Base-by-base conservation (phyloP, 1,140 invertebrate species). In the Sarcophaga peregrina region DNA sequence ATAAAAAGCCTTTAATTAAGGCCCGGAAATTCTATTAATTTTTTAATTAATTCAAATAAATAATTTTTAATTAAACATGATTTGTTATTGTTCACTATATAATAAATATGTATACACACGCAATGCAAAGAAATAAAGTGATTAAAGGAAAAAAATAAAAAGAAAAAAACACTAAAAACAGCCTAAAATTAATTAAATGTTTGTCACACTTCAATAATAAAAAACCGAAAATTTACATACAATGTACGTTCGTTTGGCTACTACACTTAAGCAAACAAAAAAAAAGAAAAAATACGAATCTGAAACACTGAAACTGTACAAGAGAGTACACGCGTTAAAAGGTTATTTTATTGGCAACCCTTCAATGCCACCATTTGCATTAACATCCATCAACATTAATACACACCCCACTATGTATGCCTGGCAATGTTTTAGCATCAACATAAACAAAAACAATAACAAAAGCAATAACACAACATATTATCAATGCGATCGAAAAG, bases 271-370 rank as follows among this genome's bases (percentile, higher is more conserved):
- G 13, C 25, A 58, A 81, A 58, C 15, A 25, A 62, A 58, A 54
- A 46, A n/a, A n/a, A n/a, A n/a, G n/a, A n/a, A n/a, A n/a, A n/a
- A n/a, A n/a, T n/a, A 37, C 25, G 25, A 37, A 37, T 37, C 25
- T 37, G 4, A 37, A 37, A 37, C 25, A 80, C 46, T 68, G 45
- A 58, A 62, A 46, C n/a, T 48, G 25, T 37, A 11, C 52, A 45
- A 81, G 37, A n/a, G 47, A 48, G 20, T 37, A 78, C 75, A 78
- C 75, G 75, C 75, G 75, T 78, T 78, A 78, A 78, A 81, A 81
- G 80, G 80, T 81, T 81, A 81, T 81, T 81, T 81, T 62, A 81
- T 81, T 81, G 80, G 80, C 80, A 81, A 81, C 25, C 80, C 46
- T 62, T 81, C 80, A 81, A 81, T 81, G 80, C 80, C 80, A 81